Percentiles rank a stretch among this genome's conserved stretches.
These are phyloP conservation scores for Nixonia krombeini DNA, from an alignment of 1,140 invertebrate species.

Conservation along the genomic window DNA sequence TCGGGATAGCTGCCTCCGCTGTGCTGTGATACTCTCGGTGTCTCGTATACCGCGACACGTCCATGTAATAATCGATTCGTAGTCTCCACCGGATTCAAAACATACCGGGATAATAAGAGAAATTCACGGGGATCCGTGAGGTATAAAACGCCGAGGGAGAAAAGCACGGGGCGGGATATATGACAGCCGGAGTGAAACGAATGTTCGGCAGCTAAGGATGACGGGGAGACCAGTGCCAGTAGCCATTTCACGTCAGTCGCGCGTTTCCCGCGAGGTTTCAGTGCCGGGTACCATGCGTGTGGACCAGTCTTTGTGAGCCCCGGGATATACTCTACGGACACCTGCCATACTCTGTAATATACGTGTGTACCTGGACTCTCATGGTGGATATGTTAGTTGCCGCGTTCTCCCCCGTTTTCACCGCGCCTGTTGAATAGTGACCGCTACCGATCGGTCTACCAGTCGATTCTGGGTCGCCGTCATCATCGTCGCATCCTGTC, in stretches of 20 bases:
- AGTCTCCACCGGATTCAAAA: too few relatives aligned
- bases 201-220: neutral
- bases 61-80: too few relatives aligned
- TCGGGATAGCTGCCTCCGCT: constrained; percentile 2
- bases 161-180: neutral
- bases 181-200: too few relatives aligned
- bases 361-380: neutral
- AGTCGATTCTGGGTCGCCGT: neutral
- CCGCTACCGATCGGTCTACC: too few relatives aligned
- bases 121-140: too few relatives aligned
- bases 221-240: constrained; percentile 29
- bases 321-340: neutral
- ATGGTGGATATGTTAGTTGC: neutral
- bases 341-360: neutral
- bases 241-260: neutral
- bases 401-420: neutral
- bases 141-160: too few relatives aligned
- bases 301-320: neutral
- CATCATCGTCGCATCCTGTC: neutral
- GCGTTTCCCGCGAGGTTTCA: neutral
- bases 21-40: neutral
- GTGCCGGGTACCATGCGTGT: constrained; percentile 14
- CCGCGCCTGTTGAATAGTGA: too few relatives aligned
- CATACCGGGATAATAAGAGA: too few relatives aligned
- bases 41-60: too few relatives aligned